Evolutionary conservation across 1,140 invertebrate genomes (phyloP).

Genomic region (Nomia melanderi): DNA sequence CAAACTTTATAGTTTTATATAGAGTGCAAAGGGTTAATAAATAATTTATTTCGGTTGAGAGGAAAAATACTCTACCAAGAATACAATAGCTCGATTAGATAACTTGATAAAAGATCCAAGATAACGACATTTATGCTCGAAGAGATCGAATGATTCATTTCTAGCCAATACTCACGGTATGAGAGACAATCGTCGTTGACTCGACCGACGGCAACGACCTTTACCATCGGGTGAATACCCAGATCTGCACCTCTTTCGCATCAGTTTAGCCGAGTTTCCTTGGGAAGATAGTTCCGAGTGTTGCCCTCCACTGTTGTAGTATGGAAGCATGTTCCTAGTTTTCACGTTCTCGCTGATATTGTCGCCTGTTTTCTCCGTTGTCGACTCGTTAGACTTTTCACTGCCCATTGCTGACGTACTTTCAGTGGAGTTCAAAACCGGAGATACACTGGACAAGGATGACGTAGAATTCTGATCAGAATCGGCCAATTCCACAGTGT

Average conservation of each 20-base stretch:
- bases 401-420: too few species aligned
- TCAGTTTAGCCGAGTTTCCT: neutral
- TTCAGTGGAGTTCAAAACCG: neutral
- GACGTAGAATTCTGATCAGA: neutral
- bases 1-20: too few species aligned
- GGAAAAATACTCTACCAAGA: too few species aligned
- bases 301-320: neutral
- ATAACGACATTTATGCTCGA: too few species aligned
- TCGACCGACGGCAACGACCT: slow-evolving; percentile 56
- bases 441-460: too few species aligned
- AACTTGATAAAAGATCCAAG: neutral
- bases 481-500: neutral
- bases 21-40: too few species aligned
- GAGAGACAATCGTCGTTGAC: slow-evolving; percentile 56
- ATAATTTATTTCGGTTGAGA: too few species aligned
- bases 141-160: too few species aligned
- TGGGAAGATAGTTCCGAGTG: neutral
- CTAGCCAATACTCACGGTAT: slow-evolving; percentile 60
- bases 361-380: neutral
- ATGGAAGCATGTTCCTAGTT: too few species aligned
- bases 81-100: neutral
- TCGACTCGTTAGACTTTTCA: neutral
- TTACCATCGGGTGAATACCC: slow-evolving; percentile 38
- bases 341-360: neutral
- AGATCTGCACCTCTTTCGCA: slow-evolving; percentile 33